Evolutionary conservation across 2,888 invertebrate species (phyloP).

Genomic region (Oscheius sp.): DNA sequence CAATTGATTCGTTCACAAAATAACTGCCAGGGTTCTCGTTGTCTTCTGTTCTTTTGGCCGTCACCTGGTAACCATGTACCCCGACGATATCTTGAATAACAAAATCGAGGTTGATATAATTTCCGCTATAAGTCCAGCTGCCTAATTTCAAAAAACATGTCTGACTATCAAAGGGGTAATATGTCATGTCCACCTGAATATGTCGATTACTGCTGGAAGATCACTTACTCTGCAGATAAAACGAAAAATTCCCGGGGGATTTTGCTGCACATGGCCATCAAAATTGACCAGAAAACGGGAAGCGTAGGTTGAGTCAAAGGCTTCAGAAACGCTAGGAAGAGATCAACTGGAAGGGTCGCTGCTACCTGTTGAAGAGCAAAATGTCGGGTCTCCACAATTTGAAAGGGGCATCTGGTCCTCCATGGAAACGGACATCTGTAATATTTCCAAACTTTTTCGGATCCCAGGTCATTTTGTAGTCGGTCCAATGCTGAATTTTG

Average conservation of each 20-base stretch:
- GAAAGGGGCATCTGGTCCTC: slow-evolving; percentile 53
- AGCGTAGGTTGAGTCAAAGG: slow-evolving; percentile 61
- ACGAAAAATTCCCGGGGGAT: slow-evolving; percentile 60
- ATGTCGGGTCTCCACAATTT: slow-evolving; percentile 61
- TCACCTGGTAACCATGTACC: slow-evolving; percentile 41
- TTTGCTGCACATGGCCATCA: slow-evolving; percentile 57
- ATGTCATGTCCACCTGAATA: slow-evolving; percentile 59
- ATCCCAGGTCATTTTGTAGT: slow-evolving; percentile 61
- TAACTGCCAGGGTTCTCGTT: slow-evolving; percentile 43
- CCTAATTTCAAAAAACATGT: slow-evolving; percentile 61
- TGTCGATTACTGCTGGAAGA: too few relatives aligned
- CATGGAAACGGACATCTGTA: slow-evolving; percentile 49
- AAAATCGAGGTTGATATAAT: slow-evolving; percentile 59
- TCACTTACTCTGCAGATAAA: slow-evolving; percentile 47
- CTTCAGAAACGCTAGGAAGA: slow-evolving; percentile 53
- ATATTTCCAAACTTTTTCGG: slow-evolving; percentile 57
- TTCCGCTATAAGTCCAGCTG: slow-evolving; percentile 60
- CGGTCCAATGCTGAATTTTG: slow-evolving; percentile 61
- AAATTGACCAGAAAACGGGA: slow-evolving; percentile 56
- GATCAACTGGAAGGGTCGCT: not conserved
- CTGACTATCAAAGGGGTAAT: slow-evolving; percentile 60
- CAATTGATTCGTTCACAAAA: slow-evolving; percentile 60
- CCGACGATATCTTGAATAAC: slow-evolving; percentile 50
- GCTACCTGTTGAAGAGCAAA: slow-evolving; percentile 58
- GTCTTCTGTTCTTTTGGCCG: slow-evolving; percentile 41